Percentiles rank a stretch among this genome's conserved stretches.
These are phyloP conservation scores for Gnathonemus longibarbis DNA, from an alignment of 2,113 vertebrate species.

Conservation along the genomic window DNA sequence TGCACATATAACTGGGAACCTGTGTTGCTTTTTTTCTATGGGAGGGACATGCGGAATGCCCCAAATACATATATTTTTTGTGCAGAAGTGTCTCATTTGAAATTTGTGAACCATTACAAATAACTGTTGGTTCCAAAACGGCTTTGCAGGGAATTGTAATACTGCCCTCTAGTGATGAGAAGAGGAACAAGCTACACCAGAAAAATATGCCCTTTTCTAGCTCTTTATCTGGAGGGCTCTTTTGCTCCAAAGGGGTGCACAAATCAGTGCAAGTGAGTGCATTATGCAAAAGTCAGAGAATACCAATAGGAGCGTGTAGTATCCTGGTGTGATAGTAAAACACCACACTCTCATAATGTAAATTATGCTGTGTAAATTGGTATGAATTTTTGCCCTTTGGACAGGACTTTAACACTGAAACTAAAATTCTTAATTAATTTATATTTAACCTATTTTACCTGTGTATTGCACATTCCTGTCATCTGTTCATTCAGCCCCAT, in stretches of 20 bases:
- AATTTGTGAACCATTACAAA: neutral
- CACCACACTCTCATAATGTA: neutral
- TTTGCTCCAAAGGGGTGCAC: neutral
- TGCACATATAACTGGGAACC: neutral
- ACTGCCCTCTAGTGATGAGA: conserved; percentile 11
- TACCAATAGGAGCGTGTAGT: neutral
- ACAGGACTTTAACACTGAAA: neutral
- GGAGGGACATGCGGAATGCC: neutral
- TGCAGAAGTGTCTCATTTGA: neutral
- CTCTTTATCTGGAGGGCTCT: neutral
- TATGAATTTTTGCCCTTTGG: neutral
- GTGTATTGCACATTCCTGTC: neutral
- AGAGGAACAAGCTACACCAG: neutral
- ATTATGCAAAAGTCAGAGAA: neutral
- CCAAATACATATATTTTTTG: conserved; percentile 5
- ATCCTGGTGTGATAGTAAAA: neutral
- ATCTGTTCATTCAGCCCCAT: neutral
- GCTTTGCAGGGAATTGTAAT: neutral
- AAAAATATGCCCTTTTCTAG: neutral
- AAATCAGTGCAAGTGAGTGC: neutral
- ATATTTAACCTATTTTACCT: neutral
- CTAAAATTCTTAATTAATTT: neutral
- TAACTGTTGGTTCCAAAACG: neutral
- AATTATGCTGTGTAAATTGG: neutral
- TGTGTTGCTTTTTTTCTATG: neutral